These are phyloP conservation scores for Drosophila kohkoa DNA, from an alignment of 1,140 invertebrate genomes.

Conservation along the genomic window DNA sequence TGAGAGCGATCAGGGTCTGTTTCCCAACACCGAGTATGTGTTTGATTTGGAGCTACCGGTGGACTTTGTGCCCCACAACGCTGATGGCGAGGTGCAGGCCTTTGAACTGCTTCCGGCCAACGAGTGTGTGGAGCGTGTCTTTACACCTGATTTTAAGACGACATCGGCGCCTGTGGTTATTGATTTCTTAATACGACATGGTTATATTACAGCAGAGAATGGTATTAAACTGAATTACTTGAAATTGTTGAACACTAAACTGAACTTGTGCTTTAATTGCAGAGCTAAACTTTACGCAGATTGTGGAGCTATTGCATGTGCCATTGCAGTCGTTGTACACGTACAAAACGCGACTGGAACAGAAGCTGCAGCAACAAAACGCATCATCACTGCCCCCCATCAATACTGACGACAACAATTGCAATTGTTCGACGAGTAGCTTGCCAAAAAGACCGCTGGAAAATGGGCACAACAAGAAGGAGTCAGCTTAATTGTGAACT, in stretches of 20 bases:
- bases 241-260: background rate
- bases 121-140: slow-evolving; percentile 92
- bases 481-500: slow-evolving; percentile 37
- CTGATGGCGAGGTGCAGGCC: slow-evolving; percentile 96
- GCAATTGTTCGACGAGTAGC: slow-evolving; percentile 35
- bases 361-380: slow-evolving; percentile 60
- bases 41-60: slow-evolving; percentile 96
- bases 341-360: slow-evolving; percentile 72
- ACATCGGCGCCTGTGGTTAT: slow-evolving; percentile 95
- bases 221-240: slow-evolving; percentile 86
- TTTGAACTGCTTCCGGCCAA: slow-evolving; percentile 94
- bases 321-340: slow-evolving; percentile 91
- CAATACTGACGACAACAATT: slow-evolving; percentile 57
- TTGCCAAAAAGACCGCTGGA: slow-evolving; percentile 55
- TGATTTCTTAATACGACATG: slow-evolving; percentile 96
- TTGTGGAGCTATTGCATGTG: slow-evolving; percentile 94
- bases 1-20: slow-evolving; percentile 95
- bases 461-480: slow-evolving; percentile 74
- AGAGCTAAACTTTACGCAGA: slow-evolving; percentile 93
- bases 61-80: slow-evolving; percentile 95
- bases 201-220: slow-evolving; percentile 94
- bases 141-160: slow-evolving; percentile 95
- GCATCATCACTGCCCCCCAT: slow-evolving; percentile 20
- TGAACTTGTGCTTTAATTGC: slow-evolving; percentile 13
- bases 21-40: slow-evolving; percentile 97